A percentile compares a stretch with the other conserved stretches of the same genome.
phyloP scores from a whole-genome alignment of 2,888 invertebrate species.

The Phlogophora meticulosa region DNA sequence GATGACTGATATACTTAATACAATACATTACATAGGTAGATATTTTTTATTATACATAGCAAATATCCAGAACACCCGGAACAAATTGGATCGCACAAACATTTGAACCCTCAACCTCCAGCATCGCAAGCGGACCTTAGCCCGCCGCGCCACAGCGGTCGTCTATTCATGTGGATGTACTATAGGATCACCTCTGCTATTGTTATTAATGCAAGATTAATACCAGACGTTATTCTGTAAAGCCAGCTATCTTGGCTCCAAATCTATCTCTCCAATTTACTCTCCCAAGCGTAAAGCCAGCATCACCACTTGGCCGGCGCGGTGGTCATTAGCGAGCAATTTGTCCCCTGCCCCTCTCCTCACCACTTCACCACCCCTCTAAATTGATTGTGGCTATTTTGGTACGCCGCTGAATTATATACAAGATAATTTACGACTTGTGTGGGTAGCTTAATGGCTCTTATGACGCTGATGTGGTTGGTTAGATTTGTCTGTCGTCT shows the following conservation, averaged over 20 bases:
- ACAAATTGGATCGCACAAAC: too few species aligned
- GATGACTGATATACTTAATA: too few species aligned
- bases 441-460: slow-evolving; percentile 35
- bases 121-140: too few species aligned
- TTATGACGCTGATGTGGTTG: not conserved
- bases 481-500: not conserved
- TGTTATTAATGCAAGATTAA: too few species aligned
- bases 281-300: slow-evolving; percentile 63
- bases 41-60: too few species aligned
- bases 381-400: slow-evolving; percentile 88
- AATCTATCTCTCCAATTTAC: not conserved
- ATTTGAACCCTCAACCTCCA: too few species aligned
- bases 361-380: slow-evolving; percentile 69
- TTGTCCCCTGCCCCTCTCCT: slow-evolving; percentile 73
- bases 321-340: slow-evolving; percentile 85
- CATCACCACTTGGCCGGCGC: slow-evolving; percentile 62
- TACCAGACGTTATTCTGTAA: too few species aligned
- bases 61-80: too few species aligned
- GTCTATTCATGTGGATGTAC: too few species aligned
- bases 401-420: slow-evolving; percentile 65
- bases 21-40: too few species aligned
- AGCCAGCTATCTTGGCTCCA: not conserved
- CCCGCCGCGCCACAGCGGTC: too few species aligned
- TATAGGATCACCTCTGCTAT: too few species aligned
- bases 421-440: slow-evolving; percentile 61